These are phyloP conservation scores for Corythaeola cristata DNA, from an alignment of 2,113 vertebrate genomes.

Conservation along the genomic window DNA sequence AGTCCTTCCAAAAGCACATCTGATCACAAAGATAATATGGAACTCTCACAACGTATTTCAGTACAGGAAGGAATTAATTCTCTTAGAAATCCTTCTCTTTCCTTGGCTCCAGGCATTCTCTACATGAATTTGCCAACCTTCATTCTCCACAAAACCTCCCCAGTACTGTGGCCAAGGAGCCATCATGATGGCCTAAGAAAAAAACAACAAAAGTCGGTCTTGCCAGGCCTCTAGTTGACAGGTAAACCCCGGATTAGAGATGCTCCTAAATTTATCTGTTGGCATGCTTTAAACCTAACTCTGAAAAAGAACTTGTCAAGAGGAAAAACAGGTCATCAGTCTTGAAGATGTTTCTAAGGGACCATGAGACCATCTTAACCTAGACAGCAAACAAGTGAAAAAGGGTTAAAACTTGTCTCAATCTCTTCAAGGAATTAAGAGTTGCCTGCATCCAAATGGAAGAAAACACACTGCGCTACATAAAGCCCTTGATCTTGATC, in stretches of 20 bases:
- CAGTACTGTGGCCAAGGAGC: background rate
- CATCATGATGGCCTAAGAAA: background rate
- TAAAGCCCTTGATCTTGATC: conserved; percentile 49
- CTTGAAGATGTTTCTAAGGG: background rate
- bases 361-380: background rate
- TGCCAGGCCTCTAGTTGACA: background rate
- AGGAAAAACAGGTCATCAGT: background rate
- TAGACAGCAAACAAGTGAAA: background rate
- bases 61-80: background rate
- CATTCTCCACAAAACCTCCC: background rate
- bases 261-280: background rate
- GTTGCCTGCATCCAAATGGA: background rate
- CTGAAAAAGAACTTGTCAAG: background rate
- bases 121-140: background rate
- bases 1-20: background rate
- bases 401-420: conserved; percentile 17
- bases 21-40: background rate
- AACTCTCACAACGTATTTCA: background rate
- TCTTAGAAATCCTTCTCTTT: background rate
- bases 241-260: background rate
- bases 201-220: accelerated
- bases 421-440: background rate
- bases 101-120: background rate
- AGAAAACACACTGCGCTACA: conserved; percentile 20
- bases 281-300: background rate